A percentile compares a stretch with the other conserved stretches of the same genome.
phyloP scores from a whole-genome alignment of 2,797 vertebrate species.

The Clarias platycephalus region DNA sequence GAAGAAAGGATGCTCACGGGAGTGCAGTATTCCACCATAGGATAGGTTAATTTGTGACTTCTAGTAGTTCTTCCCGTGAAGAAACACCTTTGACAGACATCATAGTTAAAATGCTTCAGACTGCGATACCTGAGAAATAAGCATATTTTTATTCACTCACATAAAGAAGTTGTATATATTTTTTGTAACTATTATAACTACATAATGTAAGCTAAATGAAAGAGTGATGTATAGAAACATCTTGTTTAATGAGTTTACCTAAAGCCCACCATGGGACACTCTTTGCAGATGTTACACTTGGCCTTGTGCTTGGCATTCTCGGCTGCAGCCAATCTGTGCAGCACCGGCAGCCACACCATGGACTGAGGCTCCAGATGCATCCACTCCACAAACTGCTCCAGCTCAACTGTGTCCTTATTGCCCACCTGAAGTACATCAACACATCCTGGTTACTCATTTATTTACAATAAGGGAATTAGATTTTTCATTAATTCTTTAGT shows the following conservation, averaged over 20 bases:
- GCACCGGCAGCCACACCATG: slow-evolving; percentile 84
- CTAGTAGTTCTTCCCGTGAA: slow-evolving; percentile 83
- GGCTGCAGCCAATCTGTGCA: slow-evolving; percentile 80
- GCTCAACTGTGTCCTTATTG: slow-evolving; percentile 78
- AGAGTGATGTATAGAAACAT: neutral
- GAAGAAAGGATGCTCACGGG: slow-evolving; percentile 68
- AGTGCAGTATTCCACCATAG: slow-evolving; percentile 87
- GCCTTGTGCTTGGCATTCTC: slow-evolving; percentile 85
- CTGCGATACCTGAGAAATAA: slow-evolving; percentile 77
- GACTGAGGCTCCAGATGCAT: slow-evolving; percentile 85
- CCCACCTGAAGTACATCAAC: slow-evolving; percentile 69
- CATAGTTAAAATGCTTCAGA: slow-evolving; percentile 86
- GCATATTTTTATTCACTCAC: neutral
- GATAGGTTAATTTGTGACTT: slow-evolving; percentile 82
- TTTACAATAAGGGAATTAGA: too few relatives aligned
- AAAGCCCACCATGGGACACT: slow-evolving; percentile 84
- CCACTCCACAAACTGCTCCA: slow-evolving; percentile 83
- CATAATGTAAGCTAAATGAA: neutral
- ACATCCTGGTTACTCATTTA: neutral
- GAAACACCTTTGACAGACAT: slow-evolving; percentile 86
- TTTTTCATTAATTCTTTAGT: neutral
- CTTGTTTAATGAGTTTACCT: slow-evolving; percentile 65
- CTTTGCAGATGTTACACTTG: slow-evolving; percentile 86
- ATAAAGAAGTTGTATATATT: neutral
- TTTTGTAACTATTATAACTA: neutral